Base-by-base conservation (phyloP, 2,113 vertebrate species). In the Myiozetetes cayanensis region DNA sequence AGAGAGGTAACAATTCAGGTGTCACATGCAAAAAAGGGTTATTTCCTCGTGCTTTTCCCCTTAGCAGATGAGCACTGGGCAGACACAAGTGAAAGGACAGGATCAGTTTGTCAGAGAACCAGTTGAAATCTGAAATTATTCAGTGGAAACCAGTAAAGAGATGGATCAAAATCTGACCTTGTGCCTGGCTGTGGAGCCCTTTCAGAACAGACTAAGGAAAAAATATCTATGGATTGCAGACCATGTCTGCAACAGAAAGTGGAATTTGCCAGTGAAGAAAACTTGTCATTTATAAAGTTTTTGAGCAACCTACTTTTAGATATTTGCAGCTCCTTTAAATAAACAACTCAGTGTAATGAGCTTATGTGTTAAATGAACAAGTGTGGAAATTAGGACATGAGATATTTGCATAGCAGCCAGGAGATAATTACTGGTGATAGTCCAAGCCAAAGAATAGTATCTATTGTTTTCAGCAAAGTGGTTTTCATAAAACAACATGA, bases 391-490 rank as follows among this genome's bases (percentile, higher is more conserved):
- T 73, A 89, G 90, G 80, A 78, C 93, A 90, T n/a, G 62, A 93
- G 93, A 67, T 96, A 95, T 92, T 92, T 96, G 85, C 83, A 79
- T 62, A 76, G 83, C 33, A 93, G 85, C 80, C 80, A 95, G 71
- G 50, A 93, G 83, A 93, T 94, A 78, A 95, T 94, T 88, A 76
- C 8, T 95, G 75, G 52, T 88, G 82, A 84, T 90, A 91, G 87
- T 56, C 86, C 75, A 93, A 91, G 50, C 74, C 74, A 79, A 95
- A 95, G 90, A 94, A 96, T 37, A 89, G 74, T 27, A 81, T 53
- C 81, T 70, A 94, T 93, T 96, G 95, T 96, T 96, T 89, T 61
- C 66, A 91, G 55, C 62, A 83, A 95, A 81, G 47, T 70, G 80
- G 55, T 91, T 93, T 94, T 75, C 53, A 87, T 91, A 87, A 85